phyloP scores from a whole-genome alignment of 2,888 invertebrate species.

The Pycnomerus fuliginosus region DNA sequence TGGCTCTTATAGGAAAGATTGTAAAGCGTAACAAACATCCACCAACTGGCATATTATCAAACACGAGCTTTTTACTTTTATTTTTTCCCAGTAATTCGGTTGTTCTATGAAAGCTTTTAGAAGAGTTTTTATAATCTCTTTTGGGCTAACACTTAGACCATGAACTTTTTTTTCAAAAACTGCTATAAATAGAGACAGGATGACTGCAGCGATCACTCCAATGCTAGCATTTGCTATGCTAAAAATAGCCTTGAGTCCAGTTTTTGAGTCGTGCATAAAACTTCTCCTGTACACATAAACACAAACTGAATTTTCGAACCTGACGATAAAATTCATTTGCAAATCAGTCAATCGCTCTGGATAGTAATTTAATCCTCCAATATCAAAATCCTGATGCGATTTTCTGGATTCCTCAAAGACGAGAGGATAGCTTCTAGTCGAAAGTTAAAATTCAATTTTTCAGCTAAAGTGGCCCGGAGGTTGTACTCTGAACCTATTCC shows the following conservation, averaged over 20 bases:
- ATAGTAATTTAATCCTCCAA: conserved; percentile 7
- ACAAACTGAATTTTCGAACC: conserved; percentile 3
- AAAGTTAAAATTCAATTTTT: conserved; percentile 6
- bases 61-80: too few relatives aligned
- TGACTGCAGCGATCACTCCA: too few relatives aligned
- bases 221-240: too few relatives aligned
- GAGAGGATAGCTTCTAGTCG: conserved; percentile 1
- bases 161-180: not conserved
- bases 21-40: too few relatives aligned
- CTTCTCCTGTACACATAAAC: not conserved
- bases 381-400: conserved; percentile 7
- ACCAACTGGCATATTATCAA: too few relatives aligned
- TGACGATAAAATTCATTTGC: conserved; percentile 5
- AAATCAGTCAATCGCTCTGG: not conserved
- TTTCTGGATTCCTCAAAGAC: not conserved
- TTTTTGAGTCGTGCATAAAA: not conserved
- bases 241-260: not conserved
- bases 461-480: not conserved
- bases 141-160: not conserved
- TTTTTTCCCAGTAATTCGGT: too few relatives aligned
- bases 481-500: conserved; percentile 5
- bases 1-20: too few relatives aligned
- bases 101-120: too few relatives aligned
- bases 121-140: not conserved
- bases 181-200: not conserved